These are phyloP conservation scores for Gymnocephalus cernua DNA, from an alignment of 2,113 vertebrate genomes.

Conservation along the genomic window DNA sequence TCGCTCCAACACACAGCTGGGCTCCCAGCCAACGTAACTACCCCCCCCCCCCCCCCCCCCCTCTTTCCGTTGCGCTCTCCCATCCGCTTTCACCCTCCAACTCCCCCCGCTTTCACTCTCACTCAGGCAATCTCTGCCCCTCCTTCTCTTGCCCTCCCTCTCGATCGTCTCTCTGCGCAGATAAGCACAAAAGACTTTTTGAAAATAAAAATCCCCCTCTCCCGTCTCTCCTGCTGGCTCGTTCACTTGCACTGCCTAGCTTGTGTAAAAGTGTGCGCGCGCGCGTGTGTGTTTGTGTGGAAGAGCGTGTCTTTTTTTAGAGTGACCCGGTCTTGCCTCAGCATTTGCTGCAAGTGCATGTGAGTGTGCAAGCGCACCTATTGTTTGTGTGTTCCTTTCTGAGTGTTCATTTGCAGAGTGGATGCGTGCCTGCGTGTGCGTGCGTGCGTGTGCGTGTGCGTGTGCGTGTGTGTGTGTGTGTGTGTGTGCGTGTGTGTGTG, in stretches of 20 bases:
- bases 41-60: constrained; percentile 38
- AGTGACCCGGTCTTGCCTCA: constrained; percentile 71
- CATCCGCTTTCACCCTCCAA: constrained; percentile 64
- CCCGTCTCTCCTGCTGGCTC: constrained; percentile 39
- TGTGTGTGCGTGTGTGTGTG: constrained; percentile 21
- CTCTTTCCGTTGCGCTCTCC: constrained; percentile 68
- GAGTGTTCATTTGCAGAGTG: constrained; percentile 58
- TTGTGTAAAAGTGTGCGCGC: constrained; percentile 45
- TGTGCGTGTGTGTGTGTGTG: constrained; percentile 19
- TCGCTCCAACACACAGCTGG: constrained; percentile 82
- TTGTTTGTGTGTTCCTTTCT: constrained; percentile 62
- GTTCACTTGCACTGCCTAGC: constrained; percentile 35
- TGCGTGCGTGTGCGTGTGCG: constrained; percentile 17
- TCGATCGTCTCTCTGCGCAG: constrained; percentile 64
- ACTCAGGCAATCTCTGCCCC: constrained; percentile 64
- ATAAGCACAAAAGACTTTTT: constrained; percentile 81
- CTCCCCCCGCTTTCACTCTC: constrained; percentile 39
- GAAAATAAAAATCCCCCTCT: constrained; percentile 76
- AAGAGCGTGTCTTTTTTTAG: constrained; percentile 62
- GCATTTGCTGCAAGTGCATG: constrained; percentile 69
- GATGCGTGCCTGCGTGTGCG: constrained; percentile 19
- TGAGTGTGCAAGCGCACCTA: constrained; percentile 52
- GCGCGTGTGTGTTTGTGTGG: constrained; percentile 25
- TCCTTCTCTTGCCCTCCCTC: constrained; percentile 56
- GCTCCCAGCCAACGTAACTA: constrained; percentile 77